phyloP scores from a whole-genome alignment of 2,888 invertebrate species.

The Leptopterna dolabrata region DNA sequence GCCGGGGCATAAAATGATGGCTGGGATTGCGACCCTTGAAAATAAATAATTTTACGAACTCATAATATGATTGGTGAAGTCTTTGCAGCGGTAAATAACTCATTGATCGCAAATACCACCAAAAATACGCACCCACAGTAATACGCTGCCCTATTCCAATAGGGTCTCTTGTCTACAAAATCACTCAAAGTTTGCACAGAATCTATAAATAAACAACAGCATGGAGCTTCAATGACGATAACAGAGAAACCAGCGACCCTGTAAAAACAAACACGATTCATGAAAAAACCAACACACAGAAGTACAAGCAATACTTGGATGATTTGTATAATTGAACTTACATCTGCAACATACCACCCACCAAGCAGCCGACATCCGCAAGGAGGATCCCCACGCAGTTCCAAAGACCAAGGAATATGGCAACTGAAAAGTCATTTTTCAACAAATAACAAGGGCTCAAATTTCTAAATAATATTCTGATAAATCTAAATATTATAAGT shows the following conservation, averaged over 20 bases:
- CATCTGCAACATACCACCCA: conserved; percentile 89
- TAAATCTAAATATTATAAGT: too few species aligned
- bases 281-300: background rate
- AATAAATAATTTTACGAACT: too few species aligned
- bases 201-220: conserved; percentile 96
- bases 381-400: conserved; percentile 78
- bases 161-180: conserved; percentile 84
- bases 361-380: conserved; percentile 74
- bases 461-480: too few species aligned
- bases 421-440: conserved; percentile 74
- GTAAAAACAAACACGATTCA: conserved; percentile 57
- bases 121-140: conserved; percentile 82
- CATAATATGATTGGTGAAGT: too few species aligned
- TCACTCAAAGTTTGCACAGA: conserved; percentile 89
- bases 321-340: conserved; percentile 64
- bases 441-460: background rate
- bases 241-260: conserved; percentile 87
- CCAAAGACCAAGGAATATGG: conserved; percentile 83
- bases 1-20: conserved; percentile 82
- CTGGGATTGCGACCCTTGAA: conserved; percentile 80
- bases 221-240: conserved; percentile 93
- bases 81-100: too few species aligned
- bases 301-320: background rate
- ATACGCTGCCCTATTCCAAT: conserved; percentile 88
- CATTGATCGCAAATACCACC: too few species aligned